Percentiles rank a stretch among this genome's conserved stretches.
Conservation (phyloP, 2,888 invertebrate species). For the Micoletzkya japonica region DNA sequence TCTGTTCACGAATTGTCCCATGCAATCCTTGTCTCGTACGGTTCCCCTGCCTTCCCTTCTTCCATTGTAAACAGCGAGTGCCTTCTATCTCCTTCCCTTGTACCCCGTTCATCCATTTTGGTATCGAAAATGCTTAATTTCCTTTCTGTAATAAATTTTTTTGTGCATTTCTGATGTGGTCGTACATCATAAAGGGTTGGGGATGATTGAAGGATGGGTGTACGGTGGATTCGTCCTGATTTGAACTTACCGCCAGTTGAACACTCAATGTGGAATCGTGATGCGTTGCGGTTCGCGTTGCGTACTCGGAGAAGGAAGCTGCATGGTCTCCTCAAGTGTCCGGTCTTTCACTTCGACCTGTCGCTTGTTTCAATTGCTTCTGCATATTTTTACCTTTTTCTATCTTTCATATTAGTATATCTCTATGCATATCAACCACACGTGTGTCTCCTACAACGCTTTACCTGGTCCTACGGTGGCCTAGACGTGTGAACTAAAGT, state of each 20-base stretch:
- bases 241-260: neutral
- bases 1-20: conserved; percentile 17
- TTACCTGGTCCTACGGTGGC: too few species aligned
- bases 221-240: conserved; percentile 20
- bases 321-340: neutral
- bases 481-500: too few species aligned
- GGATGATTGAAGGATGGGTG: neutral
- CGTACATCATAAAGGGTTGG: neutral
- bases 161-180: conserved; percentile 10
- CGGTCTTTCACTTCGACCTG: neutral
- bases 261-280: neutral
- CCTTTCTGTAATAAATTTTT: conserved; percentile 27
- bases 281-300: conserved; percentile 4
- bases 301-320: too few species aligned
- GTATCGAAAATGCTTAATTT: too few species aligned
- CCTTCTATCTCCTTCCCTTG: too few species aligned
- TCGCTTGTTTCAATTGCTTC: neutral
- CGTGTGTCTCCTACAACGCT: too few species aligned
- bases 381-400: neutral
- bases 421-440: too few species aligned
- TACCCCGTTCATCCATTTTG: too few species aligned
- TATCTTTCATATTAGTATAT: neutral
- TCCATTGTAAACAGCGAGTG: too few species aligned
- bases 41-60: too few species aligned
- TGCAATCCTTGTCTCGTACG: conserved; percentile 4